Percentiles rank a stretch among this genome's conserved stretches.
Evolutionary conservation across 2,888 invertebrate genomes (phyloP).

Genomic region (Drosophila lacicola): DNA sequence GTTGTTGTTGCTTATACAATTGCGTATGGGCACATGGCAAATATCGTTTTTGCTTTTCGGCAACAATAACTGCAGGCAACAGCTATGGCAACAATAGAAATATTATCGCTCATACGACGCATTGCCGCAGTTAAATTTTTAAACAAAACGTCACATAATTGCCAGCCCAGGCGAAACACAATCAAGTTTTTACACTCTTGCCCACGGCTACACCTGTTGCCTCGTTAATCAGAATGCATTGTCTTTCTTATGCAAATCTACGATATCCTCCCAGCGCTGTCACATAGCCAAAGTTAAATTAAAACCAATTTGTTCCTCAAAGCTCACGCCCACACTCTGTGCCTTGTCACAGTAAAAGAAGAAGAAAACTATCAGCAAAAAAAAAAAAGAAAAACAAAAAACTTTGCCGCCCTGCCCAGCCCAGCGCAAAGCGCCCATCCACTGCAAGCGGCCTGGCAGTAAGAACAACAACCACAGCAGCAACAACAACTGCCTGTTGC

Average conservation of each 20-base stretch:
- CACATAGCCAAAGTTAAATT: conserved; percentile 71
- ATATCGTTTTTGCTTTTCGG: conserved; percentile 69
- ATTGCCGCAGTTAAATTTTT: conserved; percentile 9
- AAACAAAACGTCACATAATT: conserved; percentile 10
- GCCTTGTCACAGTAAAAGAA: conserved; percentile 4
- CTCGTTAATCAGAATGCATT: conserved; percentile 42
- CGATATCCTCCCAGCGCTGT: conserved; percentile 27
- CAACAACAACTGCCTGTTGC: conserved; percentile 76
- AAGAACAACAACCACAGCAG: conserved; percentile 49
- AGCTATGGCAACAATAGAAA: conserved; percentile 31
- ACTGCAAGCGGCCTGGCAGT: conserved; percentile 20
- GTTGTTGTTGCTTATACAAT: conserved; percentile 63
- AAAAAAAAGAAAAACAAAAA: conserved; percentile 23
- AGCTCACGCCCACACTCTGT: conserved; percentile 3
- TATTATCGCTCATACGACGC: conserved; percentile 35
- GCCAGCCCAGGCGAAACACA: background rate
- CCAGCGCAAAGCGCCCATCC: conserved; percentile 14
- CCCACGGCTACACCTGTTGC: conserved; percentile 58
- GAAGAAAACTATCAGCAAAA: conserved; percentile 48
- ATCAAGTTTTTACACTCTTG: conserved; percentile 2
- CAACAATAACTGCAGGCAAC: conserved; percentile 46
- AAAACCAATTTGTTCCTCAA: conserved; percentile 62
- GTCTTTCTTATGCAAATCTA: conserved; percentile 45
- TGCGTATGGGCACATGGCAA: conserved; percentile 69
- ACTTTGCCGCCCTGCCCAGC: conserved; percentile 4